phyloP scores from a whole-genome alignment of 2,797 vertebrate species.

The Parotocinclus haroldoi region DNA sequence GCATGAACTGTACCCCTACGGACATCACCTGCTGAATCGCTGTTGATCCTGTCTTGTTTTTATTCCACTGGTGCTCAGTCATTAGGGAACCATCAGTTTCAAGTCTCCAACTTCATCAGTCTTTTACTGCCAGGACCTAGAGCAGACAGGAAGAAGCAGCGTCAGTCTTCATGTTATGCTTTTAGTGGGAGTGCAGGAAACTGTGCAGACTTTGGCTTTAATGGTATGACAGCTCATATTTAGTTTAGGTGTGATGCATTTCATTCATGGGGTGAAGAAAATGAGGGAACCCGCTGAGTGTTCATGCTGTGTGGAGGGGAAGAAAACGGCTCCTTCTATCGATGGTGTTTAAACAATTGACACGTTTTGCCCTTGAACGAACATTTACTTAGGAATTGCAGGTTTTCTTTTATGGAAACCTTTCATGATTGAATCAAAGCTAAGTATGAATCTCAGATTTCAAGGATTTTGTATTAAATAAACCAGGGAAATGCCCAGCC shows the following conservation, averaged over 20 bases:
- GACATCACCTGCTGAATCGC: neutral
- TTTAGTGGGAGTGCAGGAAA: neutral
- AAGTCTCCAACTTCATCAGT: constrained; percentile 30
- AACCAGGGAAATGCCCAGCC: too few relatives aligned
- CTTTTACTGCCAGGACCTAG: constrained; percentile 6
- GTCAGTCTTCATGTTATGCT: neutral
- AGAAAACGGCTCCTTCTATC: too few relatives aligned
- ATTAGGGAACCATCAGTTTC: constrained; percentile 8
- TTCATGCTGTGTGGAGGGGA: neutral
- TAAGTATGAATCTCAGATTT: too few relatives aligned
- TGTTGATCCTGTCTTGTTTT: constrained; percentile 23
- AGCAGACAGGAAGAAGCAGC: neutral
- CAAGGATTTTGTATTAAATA: too few relatives aligned
- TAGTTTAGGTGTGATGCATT: too few relatives aligned
- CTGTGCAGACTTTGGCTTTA: constrained; percentile 1
- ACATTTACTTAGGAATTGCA: too few relatives aligned
- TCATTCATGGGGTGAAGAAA: too few relatives aligned
- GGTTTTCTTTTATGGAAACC: too few relatives aligned
- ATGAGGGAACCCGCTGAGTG: too few relatives aligned
- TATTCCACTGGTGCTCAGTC: constrained; percentile 23
- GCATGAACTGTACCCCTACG: neutral
- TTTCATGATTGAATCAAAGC: too few relatives aligned
- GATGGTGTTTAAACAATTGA: too few relatives aligned
- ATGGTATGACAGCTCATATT: constrained; percentile 10
- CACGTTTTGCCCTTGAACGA: too few relatives aligned